Evolutionary conservation across 2,888 invertebrate genomes (phyloP).

Genomic region (Campopleginae sp.): DNA sequence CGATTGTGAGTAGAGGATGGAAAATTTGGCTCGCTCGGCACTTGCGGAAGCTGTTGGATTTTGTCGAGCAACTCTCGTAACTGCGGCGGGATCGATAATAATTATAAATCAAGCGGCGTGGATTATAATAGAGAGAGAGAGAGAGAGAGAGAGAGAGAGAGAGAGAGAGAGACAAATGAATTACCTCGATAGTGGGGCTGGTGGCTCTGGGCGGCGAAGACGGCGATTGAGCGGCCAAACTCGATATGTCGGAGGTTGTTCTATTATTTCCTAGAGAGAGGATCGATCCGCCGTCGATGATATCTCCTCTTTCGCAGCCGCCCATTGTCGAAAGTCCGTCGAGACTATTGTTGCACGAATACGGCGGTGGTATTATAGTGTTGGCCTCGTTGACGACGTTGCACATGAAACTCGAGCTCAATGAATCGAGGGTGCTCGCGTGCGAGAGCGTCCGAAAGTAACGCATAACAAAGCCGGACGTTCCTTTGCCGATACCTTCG

Average conservation of each 20-base stretch:
- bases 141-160: no score
- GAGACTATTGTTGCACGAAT: conserved; percentile 91
- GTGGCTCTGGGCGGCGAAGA: conserved; percentile 92
- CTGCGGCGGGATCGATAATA: conserved; percentile 71
- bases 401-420: conserved; percentile 94
- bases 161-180: background rate
- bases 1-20: conserved; percentile 61
- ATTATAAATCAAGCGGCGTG: no score
- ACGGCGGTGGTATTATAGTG: conserved; percentile 93
- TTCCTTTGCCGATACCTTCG: conserved; percentile 87
- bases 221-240: conserved; percentile 89
- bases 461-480: conserved; percentile 93
- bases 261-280: conserved; percentile 84
- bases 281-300: conserved; percentile 78
- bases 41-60: conserved; percentile 88
- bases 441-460: conserved; percentile 93
- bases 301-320: conserved; percentile 79
- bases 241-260: conserved; percentile 89
- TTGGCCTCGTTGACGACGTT: conserved; percentile 94
- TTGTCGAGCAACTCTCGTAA: conserved; percentile 89
- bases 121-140: no score
- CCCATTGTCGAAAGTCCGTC: conserved; percentile 85
- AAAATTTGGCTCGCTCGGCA: conserved; percentile 78
- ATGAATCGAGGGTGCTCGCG: conserved; percentile 93
- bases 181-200: conserved; percentile 91